These are phyloP conservation scores for Origma solitaria DNA, from an alignment of 2,113 vertebrate species.

Conservation along the genomic window DNA sequence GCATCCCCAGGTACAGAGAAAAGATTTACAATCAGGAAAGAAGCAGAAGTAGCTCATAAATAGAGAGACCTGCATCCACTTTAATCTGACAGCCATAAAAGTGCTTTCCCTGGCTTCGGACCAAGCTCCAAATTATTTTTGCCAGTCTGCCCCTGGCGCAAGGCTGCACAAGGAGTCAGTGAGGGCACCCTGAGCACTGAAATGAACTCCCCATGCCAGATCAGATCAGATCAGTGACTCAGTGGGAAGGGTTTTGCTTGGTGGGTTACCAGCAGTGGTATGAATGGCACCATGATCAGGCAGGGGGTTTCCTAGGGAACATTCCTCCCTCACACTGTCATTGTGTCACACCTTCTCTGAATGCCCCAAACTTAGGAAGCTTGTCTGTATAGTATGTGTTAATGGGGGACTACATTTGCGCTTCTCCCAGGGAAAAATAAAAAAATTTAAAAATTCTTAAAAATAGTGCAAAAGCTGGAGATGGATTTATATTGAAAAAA, in stretches of 20 bases:
- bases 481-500: background rate
- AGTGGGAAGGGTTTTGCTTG: background rate
- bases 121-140: background rate
- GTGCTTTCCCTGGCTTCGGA: background rate
- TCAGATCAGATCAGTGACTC: background rate
- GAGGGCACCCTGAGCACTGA: background rate
- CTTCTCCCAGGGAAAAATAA: background rate
- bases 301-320: background rate
- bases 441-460: background rate
- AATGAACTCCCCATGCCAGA: background rate
- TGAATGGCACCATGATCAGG: background rate
- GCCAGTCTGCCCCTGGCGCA: background rate
- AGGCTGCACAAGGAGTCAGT: background rate
- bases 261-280: background rate
- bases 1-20: background rate
- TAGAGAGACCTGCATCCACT: background rate
- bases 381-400: background rate
- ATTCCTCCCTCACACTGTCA: background rate
- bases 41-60: background rate
- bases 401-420: background rate
- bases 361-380: background rate
- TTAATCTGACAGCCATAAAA: background rate
- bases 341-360: background rate
- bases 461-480: background rate
- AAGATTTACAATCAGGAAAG: background rate